Percentiles rank a stretch among this genome's conserved stretches.
Conservation (phyloP, 1,140 invertebrate species). For the Meloidogyne floridensis region DNA sequence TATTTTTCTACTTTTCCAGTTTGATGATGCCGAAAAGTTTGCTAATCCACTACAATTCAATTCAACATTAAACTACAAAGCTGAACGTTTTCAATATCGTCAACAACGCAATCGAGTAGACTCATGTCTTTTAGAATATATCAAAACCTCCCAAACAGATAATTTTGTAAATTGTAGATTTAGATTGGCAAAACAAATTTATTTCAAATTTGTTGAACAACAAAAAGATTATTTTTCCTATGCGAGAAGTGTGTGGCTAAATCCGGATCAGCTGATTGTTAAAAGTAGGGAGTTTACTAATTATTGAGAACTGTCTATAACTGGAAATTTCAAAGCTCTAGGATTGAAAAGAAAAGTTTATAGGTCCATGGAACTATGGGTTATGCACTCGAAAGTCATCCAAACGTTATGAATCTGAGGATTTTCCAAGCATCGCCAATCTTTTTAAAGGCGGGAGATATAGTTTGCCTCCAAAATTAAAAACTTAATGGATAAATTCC, state of each 20-base stretch:
- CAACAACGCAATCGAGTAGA: neutral
- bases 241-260: constrained; percentile 27
- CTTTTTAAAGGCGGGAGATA: too few relatives aligned
- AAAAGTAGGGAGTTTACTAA: constrained; percentile 10
- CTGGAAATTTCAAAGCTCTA: too few relatives aligned
- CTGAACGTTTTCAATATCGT: neutral
- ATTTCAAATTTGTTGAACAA: constrained; percentile 29
- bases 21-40: neutral
- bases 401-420: too few relatives aligned
- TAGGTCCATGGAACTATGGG: too few relatives aligned
- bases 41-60: neutral
- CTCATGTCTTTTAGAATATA: constrained; percentile 4
- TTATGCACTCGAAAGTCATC: too few relatives aligned
- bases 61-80: neutral
- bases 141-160: constrained; percentile 13
- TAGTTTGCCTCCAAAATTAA: too few relatives aligned
- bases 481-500: too few relatives aligned
- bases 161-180: constrained; percentile 38
- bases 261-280: constrained; percentile 28
- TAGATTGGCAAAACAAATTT: constrained; percentile 17
- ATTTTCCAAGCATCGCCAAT: too few relatives aligned
- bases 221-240: constrained; percentile 37
- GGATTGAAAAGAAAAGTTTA: too few relatives aligned
- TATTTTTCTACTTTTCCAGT: neutral
- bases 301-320: neutral